A percentile compares a stretch with the other conserved stretches of the same genome.
These are phyloP conservation scores for Limanda limanda DNA, from an alignment of 2,113 vertebrate species.

Conservation along the genomic window DNA sequence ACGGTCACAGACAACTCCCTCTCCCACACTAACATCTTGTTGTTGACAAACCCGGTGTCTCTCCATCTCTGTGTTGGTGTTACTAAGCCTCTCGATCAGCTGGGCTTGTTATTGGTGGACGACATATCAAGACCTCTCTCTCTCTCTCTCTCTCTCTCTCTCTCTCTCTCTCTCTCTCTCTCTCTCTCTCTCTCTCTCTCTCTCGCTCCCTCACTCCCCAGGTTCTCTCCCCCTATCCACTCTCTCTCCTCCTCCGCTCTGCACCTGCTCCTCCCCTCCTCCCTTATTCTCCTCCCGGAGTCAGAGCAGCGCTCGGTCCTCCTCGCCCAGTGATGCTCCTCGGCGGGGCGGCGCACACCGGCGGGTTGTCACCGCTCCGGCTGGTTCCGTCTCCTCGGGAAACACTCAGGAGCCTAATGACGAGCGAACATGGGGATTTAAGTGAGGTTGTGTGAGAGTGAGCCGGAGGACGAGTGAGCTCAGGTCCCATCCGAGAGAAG, in stretches of 20 bases:
- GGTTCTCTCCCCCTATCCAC: conserved; percentile 29
- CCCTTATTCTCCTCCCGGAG: conserved; percentile 59
- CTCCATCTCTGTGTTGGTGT: neutral
- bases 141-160: conserved; percentile 22
- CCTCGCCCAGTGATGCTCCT: conserved; percentile 66
- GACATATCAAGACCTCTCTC: conserved; percentile 42
- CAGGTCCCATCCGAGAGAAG: conserved; percentile 55
- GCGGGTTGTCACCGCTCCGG: conserved; percentile 18
- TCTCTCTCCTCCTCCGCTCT: conserved; percentile 50
- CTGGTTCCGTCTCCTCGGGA: neutral
- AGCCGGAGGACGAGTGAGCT: conserved; percentile 30
- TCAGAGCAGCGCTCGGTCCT: conserved; percentile 47
- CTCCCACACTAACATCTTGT: too few relatives aligned
- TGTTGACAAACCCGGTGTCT: neutral
- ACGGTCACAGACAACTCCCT: too few relatives aligned
- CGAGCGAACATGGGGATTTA: conserved; percentile 39
- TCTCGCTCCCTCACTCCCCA: conserved; percentile 19
- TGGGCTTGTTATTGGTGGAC: conserved; percentile 56
- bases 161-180: too few relatives aligned
- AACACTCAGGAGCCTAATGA: conserved; percentile 3
- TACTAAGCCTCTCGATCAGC: conserved; percentile 24
- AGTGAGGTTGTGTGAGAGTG: conserved; percentile 21
- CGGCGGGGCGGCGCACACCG: conserved; percentile 32
- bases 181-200: neutral
- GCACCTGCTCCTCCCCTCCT: conserved; percentile 73